Conservation (phyloP, 1,140 invertebrate species). For the Neomicropteryx cornuta region DNA sequence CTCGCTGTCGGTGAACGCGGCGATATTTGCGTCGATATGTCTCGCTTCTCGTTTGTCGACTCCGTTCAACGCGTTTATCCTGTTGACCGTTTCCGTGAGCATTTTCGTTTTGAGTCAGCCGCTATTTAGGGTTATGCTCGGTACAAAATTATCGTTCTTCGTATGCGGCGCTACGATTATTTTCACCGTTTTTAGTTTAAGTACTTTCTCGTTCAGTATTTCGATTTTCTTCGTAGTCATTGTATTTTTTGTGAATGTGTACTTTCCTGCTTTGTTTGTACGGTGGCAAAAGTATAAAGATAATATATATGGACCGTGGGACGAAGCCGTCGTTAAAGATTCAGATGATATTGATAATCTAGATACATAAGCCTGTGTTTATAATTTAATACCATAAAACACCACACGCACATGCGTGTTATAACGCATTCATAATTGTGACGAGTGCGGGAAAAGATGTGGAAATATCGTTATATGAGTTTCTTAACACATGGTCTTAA, state of each 20-base stretch:
- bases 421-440: no score
- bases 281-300: conserved; percentile 76
- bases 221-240: conserved; percentile 48
- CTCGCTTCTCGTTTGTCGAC: conserved; percentile 81
- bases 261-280: conserved; percentile 74
- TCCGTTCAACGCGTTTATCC: conserved; percentile 75
- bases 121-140: conserved; percentile 50
- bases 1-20: conserved; percentile 79
- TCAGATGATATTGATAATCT: conserved; percentile 37
- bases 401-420: no score
- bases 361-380: no score
- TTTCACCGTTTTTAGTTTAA: conserved; percentile 42
- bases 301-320: conserved; percentile 94
- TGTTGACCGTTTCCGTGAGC: conserved; percentile 75
- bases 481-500: no score
- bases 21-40: conserved; percentile 88
- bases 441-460: no score
- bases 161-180: conserved; percentile 22
- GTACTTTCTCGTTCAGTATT: conserved; percentile 43
- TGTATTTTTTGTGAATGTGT: conserved; percentile 53
- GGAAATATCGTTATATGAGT: no score
- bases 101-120: conserved; percentile 84
- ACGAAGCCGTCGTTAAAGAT: conserved; percentile 70
- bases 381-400: no score
- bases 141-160: conserved; percentile 22